Base-by-base conservation (phyloP, 2,888 invertebrate species). In the Caradrina clavipalpis region DNA sequence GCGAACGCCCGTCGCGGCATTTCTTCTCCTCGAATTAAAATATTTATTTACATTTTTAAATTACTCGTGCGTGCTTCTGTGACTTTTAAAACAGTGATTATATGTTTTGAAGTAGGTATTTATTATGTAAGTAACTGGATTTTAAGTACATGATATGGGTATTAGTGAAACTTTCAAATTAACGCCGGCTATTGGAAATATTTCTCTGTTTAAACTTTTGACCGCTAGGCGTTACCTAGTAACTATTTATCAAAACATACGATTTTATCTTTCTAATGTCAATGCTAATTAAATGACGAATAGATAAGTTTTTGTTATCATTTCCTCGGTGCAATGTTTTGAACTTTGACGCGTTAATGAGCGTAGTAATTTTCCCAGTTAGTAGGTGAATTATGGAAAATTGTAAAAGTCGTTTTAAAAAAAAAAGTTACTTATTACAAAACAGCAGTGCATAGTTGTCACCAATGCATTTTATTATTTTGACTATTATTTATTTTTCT, bases 61-160 rank as follows among this genome's bases (percentile, higher is more conserved):
- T 17, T 45, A 15, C 45, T 69, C 26, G 76, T 67, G 71, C 11
- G 76, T 54, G 76, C 3, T 51, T 31, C 8, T 47, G n/a, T 56
- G 55, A 5, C 17, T 69, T 54, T 66, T 61, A 49, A 49, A 49
- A 75, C 19, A 76, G 76, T 78, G 80, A 66, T 70, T 66, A 51
- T 15, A 60, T 66, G 51, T 57, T 67, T 19, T 60, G 35, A 64
- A 71, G 74, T 57, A 60, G 42, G 51, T 51, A 54, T 62, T 54
- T 39, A 3, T 60, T 58, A 42, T 51, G 56, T 75, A 80, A 66
- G 53, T 75, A 64, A 11, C 15, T n/a, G 11, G 3, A 55, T 17
- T 22, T 49, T 55, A 54, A 50, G 58, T 49, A 49, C 26, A 22
- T 50, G 51, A 64, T 75, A 61, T 73, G 74, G 59, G 62, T 62